Percentiles rank a stretch among this genome's conserved stretches.
phyloP scores from a whole-genome alignment of 2,113 vertebrate species.

The Heptranchias perlo region DNA sequence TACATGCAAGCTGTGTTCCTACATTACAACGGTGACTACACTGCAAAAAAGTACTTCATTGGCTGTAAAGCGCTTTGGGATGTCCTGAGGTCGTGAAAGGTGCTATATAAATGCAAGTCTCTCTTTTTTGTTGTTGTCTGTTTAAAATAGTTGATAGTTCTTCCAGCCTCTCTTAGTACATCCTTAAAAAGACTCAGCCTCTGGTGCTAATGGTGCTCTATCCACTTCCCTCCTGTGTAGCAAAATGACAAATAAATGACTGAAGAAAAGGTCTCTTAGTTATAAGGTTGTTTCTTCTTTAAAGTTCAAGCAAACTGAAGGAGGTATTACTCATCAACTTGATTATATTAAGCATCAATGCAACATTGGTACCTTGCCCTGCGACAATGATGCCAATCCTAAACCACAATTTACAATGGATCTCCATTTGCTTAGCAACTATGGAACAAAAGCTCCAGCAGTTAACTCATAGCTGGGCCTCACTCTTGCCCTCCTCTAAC shows the following conservation, averaged over 20 bases:
- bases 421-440: background rate
- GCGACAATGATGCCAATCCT: background rate
- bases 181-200: background rate
- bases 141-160: too few species aligned
- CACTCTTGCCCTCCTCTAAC: background rate
- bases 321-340: background rate
- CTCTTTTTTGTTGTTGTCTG: too few species aligned
- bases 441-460: conserved; percentile 15
- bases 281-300: background rate
- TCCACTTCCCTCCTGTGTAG: background rate
- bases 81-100: too few species aligned
- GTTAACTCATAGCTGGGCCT: background rate
- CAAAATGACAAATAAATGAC: background rate
- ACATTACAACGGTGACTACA: too few species aligned
- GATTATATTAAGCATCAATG: background rate
- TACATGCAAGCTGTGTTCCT: too few species aligned
- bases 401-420: background rate
- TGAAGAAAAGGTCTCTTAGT: background rate
- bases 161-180: too few species aligned
- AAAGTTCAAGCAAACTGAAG: background rate
- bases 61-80: too few species aligned
- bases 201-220: background rate
- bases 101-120: too few species aligned
- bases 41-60: too few species aligned
- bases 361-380: background rate